Evolutionary conservation across 1,140 invertebrate species (phyloP).

Genomic region (Orius insidiosus): DNA sequence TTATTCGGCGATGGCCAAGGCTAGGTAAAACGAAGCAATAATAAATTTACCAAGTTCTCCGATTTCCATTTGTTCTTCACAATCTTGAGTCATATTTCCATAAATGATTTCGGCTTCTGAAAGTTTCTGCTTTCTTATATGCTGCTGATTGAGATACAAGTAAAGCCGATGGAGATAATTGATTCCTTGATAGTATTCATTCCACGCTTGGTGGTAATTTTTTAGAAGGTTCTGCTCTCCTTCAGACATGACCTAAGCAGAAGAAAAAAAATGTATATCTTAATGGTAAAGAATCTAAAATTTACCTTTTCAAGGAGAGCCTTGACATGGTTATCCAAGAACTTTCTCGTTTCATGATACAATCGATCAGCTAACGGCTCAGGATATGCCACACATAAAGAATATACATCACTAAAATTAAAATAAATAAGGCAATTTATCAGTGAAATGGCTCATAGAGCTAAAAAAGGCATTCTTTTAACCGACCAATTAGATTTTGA

Average conservation of each 20-base stretch:
- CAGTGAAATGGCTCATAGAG: no score
- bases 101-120: conserved; percentile 84
- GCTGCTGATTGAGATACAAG: conserved; percentile 80
- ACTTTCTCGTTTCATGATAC: conserved; percentile 68
- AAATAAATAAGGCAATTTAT: no score
- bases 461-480: no score
- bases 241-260: conserved; percentile 17
- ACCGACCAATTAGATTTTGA: no score
- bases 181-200: conserved; percentile 70
- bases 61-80: conserved; percentile 72
- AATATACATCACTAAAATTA: conserved; percentile 62
- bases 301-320: conserved; percentile 40
- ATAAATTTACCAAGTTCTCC: conserved; percentile 47
- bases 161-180: conserved; percentile 75
- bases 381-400: conserved; percentile 77
- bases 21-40: no score
- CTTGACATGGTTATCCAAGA: conserved; percentile 68
- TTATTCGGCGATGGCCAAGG: no score
- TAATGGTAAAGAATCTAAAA: no score
- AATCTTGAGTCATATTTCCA: conserved; percentile 44
- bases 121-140: conserved; percentile 77
- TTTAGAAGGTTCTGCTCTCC: conserved; percentile 35
- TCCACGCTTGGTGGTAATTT: conserved; percentile 66
- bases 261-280: no score
- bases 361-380: conserved; percentile 72